Evolutionary conservation across 2,888 invertebrate species (phyloP).

Genomic region (Latrodectus elegans): DNA sequence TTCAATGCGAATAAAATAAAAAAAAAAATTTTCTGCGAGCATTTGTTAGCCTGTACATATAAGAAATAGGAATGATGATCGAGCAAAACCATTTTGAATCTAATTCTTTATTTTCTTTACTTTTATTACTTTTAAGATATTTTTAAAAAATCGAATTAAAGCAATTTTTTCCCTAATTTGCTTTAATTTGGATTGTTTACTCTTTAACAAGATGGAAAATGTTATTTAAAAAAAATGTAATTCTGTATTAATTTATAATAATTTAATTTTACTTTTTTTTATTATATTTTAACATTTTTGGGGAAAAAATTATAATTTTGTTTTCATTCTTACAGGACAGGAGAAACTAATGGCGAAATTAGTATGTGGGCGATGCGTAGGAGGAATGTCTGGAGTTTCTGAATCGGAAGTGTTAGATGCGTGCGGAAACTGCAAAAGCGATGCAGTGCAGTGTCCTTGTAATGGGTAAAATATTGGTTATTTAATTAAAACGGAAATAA

Average conservation of each 20-base stretch:
- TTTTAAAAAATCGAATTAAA: too few species aligned
- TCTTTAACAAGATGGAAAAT: too few species aligned
- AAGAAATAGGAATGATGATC: too few species aligned
- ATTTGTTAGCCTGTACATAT: too few species aligned
- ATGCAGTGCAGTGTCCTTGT: slow-evolving; percentile 67
- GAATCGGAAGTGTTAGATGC: slow-evolving; percentile 66
- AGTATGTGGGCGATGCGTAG: slow-evolving; percentile 72
- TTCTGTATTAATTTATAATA: neutral
- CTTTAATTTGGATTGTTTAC: too few species aligned
- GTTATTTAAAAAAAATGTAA: neutral
- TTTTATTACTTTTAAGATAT: too few species aligned
- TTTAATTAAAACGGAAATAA: too few species aligned
- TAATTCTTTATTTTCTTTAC: too few species aligned
- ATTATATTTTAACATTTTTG: neutral
- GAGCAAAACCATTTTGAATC: too few species aligned
- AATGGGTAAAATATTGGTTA: slow-evolving; percentile 54
- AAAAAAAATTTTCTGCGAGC: too few species aligned
- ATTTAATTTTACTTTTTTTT: neutral
- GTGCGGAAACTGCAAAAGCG: slow-evolving; percentile 70
- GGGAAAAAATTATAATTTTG: neutral
- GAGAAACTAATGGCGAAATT: slow-evolving; percentile 62
- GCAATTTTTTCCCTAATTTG: too few species aligned
- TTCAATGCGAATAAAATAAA: too few species aligned
- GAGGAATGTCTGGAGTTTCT: slow-evolving; percentile 70
- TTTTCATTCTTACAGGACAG: slow-evolving; percentile 26